phyloP scores from a whole-genome alignment of 1,140 invertebrate species.

The Microplitis demolitor region DNA sequence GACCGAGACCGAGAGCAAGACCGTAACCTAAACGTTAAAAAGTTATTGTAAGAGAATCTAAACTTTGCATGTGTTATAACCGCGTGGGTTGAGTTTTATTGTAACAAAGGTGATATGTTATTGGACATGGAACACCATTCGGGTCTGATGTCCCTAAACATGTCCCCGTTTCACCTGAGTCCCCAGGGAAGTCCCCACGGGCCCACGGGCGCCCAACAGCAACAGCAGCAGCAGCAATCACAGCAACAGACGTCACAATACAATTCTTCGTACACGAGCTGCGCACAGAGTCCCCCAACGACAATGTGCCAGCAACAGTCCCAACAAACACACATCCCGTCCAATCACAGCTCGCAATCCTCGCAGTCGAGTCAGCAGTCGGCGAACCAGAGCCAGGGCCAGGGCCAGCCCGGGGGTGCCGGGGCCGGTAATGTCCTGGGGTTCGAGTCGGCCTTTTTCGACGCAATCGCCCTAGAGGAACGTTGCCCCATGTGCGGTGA shows the following conservation, averaged over 20 bases:
- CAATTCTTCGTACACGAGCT: constrained; percentile 39
- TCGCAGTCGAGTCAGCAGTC: background rate
- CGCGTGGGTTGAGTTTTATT: constrained; percentile 13
- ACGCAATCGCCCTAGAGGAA: constrained; percentile 92
- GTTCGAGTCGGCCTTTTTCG: constrained; percentile 66
- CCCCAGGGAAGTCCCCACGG: constrained; percentile 67
- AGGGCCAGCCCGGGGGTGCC: constrained; percentile 12
- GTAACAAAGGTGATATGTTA: constrained; percentile 70
- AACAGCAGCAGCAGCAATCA: constrained; percentile 41
- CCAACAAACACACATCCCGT: constrained; percentile 30
- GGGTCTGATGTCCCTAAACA: constrained; percentile 82
- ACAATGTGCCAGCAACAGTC: constrained; percentile 47
- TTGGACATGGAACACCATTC: constrained; percentile 83
- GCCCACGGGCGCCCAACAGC: constrained; percentile 44
- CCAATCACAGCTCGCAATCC: constrained; percentile 19
- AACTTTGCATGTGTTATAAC: background rate
- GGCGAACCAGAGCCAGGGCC: background rate
- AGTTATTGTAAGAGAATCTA: background rate
- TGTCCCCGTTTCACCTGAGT: constrained; percentile 80
- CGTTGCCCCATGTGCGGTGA: constrained; percentile 98
- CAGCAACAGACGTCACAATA: constrained; percentile 36
- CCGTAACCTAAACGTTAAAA: no score
- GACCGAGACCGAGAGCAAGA: no score
- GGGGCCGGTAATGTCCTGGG: constrained; percentile 43
- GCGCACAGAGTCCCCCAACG: constrained; percentile 56